Evolutionary conservation across 2,113 vertebrate species (phyloP), one percentile per base, ranked within the genome.

Genomic region (Eudyptes chrysolophus): DNA sequence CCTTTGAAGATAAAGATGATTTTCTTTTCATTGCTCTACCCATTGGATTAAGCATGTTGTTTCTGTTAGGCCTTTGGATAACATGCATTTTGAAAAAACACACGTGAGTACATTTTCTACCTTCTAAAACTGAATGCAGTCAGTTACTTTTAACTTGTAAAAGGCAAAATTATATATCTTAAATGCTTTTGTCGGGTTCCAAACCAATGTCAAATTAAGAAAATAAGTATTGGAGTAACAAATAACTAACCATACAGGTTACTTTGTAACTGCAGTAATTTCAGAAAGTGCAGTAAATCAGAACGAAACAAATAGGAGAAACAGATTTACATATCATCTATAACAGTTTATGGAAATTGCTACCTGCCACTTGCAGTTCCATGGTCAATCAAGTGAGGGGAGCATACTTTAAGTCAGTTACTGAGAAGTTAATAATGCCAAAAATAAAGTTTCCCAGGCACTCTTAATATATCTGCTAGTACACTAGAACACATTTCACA

Each of bases 1-100:
- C 42, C 42, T 15, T 38, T 62, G n/a, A 92, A 98, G 98, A 96
- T 92, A 26, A 92, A 86, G 68, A 96, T 32, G 98, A 98, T 55
- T 25, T 97, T n/a, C 9, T 97, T 71, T 58, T 97, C 34, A 57
- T 97, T 70, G 69, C 52, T 54, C 8, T 94, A 36, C 65, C 94
- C 6, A 7, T 96, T 95, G 98, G 97, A 95, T 74, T 97, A 42
- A 90, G 97, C 65, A 85, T 98, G 71, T 46, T 98, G 32, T 71
- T 97, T 25, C 66, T 98, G 7, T 66, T 97, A 51, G 42, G 96
- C 74, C 48, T 98, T 62, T 89, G 62, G 11, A 76, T 97, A 93
- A 85, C 22, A 1, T 98, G 95, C 58, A 38, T 87, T 80, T 71
- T 98, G 70, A 98, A 94, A 94, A 98, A 95, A 66, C 95, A 97